Conservation (phyloP, 2,888 invertebrate species). For the Allygus modestus region DNA sequence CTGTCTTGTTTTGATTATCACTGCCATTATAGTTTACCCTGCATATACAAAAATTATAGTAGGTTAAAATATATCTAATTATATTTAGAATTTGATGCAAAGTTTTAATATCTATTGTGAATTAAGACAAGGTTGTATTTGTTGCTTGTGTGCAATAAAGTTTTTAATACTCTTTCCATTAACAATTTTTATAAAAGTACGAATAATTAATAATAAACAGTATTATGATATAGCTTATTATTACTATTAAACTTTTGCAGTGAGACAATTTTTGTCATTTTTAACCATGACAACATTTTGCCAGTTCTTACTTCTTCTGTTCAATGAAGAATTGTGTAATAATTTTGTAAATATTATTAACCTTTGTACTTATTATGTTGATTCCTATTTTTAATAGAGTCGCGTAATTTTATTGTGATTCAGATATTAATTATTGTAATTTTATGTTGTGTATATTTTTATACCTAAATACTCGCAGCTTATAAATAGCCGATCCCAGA, state of each 20-base stretch:
- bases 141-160: background rate
- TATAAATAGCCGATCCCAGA: slow-evolving; percentile 64
- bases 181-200: slow-evolving; percentile 16
- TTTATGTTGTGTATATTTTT: slow-evolving; percentile 65
- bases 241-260: background rate
- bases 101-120: background rate
- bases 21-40: slow-evolving; percentile 14
- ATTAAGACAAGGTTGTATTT: slow-evolving; percentile 33
- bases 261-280: slow-evolving; percentile 9
- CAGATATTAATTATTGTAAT: slow-evolving; percentile 60
- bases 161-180: slow-evolving; percentile 1
- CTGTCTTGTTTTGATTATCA: background rate
- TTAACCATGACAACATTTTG: slow-evolving; percentile 16
- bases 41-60: background rate
- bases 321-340: slow-evolving; percentile 19
- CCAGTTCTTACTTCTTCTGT: slow-evolving; percentile 44
- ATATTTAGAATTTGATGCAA: background rate
- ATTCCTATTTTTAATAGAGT: slow-evolving; percentile 61
- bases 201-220: slow-evolving; percentile 14
- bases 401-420: slow-evolving; percentile 51
- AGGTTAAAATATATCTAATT: background rate
- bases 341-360: slow-evolving; percentile 60
- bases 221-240: background rate
- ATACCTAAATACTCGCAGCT: slow-evolving; percentile 65
- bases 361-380: slow-evolving; percentile 62